Evolutionary conservation across 2,113 vertebrate species (phyloP).

Genomic region (Chaetura pelagica): DNA sequence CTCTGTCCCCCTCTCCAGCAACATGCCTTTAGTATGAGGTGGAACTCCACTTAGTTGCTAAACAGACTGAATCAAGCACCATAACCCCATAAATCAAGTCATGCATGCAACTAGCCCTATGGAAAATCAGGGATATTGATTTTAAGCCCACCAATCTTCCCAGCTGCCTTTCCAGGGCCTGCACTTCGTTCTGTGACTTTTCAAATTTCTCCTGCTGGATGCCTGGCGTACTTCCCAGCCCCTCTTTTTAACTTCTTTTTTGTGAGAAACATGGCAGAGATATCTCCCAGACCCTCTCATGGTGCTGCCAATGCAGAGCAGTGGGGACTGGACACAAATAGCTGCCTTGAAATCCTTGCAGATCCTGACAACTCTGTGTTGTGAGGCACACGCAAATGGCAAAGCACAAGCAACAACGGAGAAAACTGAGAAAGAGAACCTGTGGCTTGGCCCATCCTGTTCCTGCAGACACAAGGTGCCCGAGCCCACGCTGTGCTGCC

Average conservation of each 20-base stretch:
- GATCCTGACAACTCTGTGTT: background rate
- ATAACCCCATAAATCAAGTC: background rate
- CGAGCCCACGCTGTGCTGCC: fast-evolving
- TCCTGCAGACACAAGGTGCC: background rate
- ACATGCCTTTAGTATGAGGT: background rate
- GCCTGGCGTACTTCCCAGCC: background rate
- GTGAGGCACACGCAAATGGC: fast-evolving
- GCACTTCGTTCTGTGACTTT: background rate
- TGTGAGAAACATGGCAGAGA: background rate
- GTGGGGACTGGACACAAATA: background rate
- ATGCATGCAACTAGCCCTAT: background rate
- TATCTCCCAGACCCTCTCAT: background rate
- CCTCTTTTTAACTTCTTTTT: background rate
- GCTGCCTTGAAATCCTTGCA: background rate
- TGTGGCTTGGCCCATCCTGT: fast-evolving
- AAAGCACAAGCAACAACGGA: background rate
- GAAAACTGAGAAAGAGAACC: background rate
- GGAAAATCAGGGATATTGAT: background rate
- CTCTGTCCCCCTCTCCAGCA: background rate
- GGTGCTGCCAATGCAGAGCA: background rate
- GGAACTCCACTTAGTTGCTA: background rate
- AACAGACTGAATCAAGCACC: background rate
- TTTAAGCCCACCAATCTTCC: background rate
- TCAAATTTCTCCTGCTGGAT: background rate
- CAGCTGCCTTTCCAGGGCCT: background rate